A percentile compares a stretch with the other conserved stretches of the same genome.
phyloP scores from a whole-genome alignment of 2,888 invertebrate genomes.

The Ernsta delagoae region DNA sequence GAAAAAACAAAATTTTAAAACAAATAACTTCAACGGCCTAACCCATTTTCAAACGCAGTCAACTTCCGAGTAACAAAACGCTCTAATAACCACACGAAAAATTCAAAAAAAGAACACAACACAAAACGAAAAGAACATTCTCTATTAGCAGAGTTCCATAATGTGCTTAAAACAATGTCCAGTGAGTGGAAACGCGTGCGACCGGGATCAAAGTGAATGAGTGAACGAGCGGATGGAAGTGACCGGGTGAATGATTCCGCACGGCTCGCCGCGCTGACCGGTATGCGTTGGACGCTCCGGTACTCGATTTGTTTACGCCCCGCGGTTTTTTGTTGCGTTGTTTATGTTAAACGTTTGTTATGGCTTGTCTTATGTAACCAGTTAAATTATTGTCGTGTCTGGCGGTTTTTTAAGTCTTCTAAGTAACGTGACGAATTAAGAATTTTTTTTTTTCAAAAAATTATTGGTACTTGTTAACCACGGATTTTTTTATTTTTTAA shows the following conservation, averaged over 20 bases:
- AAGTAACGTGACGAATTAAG: too few relatives aligned
- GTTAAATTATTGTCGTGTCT: neutral
- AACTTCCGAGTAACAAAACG: constrained; percentile 16
- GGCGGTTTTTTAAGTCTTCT: too few relatives aligned
- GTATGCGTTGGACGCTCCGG: constrained; percentile 30
- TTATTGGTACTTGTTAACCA: too few relatives aligned
- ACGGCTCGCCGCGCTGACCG: constrained; percentile 36
- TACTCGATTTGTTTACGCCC: constrained; percentile 32
- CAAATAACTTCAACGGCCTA: neutral
- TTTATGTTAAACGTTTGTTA: neutral
- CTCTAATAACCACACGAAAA: constrained; percentile 16
- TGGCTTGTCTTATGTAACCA: constrained; percentile 2
- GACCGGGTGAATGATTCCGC: constrained; percentile 55
- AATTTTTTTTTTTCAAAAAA: neutral
- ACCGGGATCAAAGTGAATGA: constrained; percentile 73
- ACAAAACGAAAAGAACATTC: constrained; percentile 25
- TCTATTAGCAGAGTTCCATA: constrained; percentile 35
- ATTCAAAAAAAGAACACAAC: neutral
- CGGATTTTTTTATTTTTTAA: neutral
- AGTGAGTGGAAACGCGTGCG: constrained; percentile 71
- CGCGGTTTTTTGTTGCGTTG: constrained; percentile 30
- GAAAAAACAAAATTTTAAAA: neutral
- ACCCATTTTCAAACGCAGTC: neutral
- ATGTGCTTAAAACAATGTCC: constrained; percentile 49
- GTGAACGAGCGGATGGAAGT: constrained; percentile 56